These are phyloP conservation scores for Drosophila aff. DNA, from an alignment of 1,140 invertebrate species.

Conservation along the genomic window DNA sequence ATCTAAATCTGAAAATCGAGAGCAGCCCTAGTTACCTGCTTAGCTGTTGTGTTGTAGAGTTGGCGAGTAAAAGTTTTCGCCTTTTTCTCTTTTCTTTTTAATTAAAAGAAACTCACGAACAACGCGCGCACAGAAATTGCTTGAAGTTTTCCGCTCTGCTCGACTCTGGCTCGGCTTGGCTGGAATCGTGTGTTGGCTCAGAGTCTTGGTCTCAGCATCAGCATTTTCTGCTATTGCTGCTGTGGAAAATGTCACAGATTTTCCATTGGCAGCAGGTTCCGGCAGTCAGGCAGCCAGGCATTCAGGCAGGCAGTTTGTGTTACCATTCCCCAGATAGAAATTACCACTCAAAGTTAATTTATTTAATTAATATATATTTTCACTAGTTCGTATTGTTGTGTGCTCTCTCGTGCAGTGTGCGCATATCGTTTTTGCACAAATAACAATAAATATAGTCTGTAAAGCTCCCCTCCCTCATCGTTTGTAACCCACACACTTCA, in stretches of 20 bases:
- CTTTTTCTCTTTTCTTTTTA: conserved; percentile 59
- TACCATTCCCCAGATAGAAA: conserved; percentile 79
- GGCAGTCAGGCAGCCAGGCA: conserved; percentile 40
- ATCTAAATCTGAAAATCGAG: conserved; percentile 80
- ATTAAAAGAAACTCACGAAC: conserved; percentile 81
- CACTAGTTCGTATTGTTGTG: conserved; percentile 71
- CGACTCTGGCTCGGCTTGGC: conserved; percentile 11
- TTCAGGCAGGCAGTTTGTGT: conserved; percentile 51
- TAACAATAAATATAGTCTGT: conserved; percentile 63
- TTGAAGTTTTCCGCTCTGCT: conserved; percentile 65
- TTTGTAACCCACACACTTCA: conserved; percentile 24
- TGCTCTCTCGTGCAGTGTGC: conserved; percentile 50
- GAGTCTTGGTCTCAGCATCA: conserved; percentile 20
- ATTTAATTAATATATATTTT: conserved; percentile 83
- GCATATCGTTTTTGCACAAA: conserved; percentile 77
- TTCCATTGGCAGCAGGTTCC: conserved; percentile 74
- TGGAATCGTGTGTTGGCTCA: conserved; percentile 26
- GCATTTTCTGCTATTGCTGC: conserved; percentile 21
- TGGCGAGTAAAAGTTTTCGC: conserved; percentile 81
- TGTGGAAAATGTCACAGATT: conserved; percentile 78
- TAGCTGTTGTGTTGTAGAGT: conserved; percentile 51
- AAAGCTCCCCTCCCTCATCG: conserved; percentile 12
- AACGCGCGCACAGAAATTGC: conserved; percentile 44
- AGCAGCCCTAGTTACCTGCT: conserved; percentile 80
- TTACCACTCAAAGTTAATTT: conserved; percentile 75